A percentile compares a stretch with the other conserved stretches of the same genome.
phyloP scores from a whole-genome alignment of 2,797 vertebrate species.

The Tauraco hartlaubi region DNA sequence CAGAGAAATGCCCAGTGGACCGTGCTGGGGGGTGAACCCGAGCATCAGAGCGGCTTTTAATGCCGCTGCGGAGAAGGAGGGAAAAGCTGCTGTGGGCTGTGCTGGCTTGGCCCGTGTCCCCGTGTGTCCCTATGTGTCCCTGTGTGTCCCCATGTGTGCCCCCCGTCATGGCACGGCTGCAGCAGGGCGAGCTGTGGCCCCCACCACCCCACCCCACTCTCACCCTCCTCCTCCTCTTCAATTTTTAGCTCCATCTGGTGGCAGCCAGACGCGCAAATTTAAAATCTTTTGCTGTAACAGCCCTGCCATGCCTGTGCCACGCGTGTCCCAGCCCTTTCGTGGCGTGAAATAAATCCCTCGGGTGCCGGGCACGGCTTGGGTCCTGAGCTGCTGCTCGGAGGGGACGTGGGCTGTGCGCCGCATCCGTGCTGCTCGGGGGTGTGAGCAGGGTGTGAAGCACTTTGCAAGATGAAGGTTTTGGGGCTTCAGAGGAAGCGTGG shows the following conservation, averaged over 20 bases:
- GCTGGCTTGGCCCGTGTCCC: neutral
- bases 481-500: too few relatives aligned
- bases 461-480: neutral
- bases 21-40: neutral
- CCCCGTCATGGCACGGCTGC: neutral
- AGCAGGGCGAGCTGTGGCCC: neutral
- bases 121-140: too few relatives aligned
- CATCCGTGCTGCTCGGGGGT: accelerated
- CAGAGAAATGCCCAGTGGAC: neutral
- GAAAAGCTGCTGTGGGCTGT: neutral
- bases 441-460: neutral
- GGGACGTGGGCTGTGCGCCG: accelerated
- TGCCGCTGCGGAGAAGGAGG: neutral
- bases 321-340: accelerated
- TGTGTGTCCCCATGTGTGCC: too few relatives aligned
- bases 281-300: neutral
- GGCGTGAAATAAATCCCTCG: neutral
- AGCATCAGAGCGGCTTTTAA: neutral
- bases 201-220: neutral
- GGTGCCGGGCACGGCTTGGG: neutral
- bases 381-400: accelerated
- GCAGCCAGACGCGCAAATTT: neutral
- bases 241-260: constrained; percentile 48
- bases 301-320: neutral
- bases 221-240: neutral